Evolutionary conservation across 2,113 vertebrate genomes (phyloP).

Genomic region (Ia io): DNA sequence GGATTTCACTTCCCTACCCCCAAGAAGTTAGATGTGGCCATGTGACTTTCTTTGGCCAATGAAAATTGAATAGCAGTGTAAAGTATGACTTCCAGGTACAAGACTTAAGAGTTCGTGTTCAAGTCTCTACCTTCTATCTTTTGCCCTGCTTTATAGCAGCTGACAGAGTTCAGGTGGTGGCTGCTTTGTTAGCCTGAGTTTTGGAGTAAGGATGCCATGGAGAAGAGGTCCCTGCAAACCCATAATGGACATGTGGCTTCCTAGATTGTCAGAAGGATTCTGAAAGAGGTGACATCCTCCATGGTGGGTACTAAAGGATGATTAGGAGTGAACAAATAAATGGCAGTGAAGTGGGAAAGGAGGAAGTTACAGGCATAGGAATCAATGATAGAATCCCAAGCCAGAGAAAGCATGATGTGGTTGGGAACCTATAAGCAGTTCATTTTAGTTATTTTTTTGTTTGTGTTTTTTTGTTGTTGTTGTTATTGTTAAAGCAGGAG

Average conservation of each 20-base stretch:
- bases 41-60: background rate
- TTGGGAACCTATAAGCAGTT: background rate
- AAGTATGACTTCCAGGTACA: background rate
- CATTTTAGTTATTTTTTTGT: background rate
- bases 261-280: background rate
- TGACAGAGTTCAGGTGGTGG: background rate
- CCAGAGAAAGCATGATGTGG: background rate
- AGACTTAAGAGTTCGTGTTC: background rate
- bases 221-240: background rate
- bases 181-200: background rate
- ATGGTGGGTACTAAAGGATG: background rate
- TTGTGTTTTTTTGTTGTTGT: too few relatives aligned
- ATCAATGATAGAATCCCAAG: background rate
- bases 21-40: background rate
- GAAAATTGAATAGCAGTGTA: background rate
- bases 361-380: background rate
- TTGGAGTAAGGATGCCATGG: background rate
- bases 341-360: background rate
- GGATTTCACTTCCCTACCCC: background rate
- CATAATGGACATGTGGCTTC: background rate
- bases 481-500: background rate
- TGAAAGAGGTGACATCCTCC: background rate
- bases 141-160: background rate
- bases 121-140: background rate
- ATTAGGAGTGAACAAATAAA: background rate